Percentiles rank a stretch among this genome's conserved stretches.
Evolutionary conservation across 2,113 vertebrate species (phyloP).

Genomic region (Nibea albiflora): DNA sequence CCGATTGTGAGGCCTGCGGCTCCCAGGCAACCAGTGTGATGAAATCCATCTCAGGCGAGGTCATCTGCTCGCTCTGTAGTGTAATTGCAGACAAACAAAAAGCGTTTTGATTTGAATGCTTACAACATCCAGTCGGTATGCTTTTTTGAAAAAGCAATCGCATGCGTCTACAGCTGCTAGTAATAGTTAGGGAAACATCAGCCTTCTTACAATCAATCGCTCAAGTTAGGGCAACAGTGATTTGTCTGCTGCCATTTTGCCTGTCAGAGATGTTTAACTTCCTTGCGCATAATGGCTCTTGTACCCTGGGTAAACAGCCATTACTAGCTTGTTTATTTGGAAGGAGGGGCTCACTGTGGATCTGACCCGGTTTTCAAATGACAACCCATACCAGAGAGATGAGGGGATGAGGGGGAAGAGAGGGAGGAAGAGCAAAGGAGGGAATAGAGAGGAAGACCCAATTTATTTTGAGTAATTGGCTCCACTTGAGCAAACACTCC

Average conservation of each 20-base stretch:
- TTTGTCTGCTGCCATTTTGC: slow-evolving; percentile 83
- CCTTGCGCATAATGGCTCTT: slow-evolving; percentile 77
- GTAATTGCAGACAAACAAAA: slow-evolving; percentile 70
- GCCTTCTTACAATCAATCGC: slow-evolving; percentile 77
- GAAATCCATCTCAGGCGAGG: slow-evolving; percentile 67
- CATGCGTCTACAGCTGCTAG: slow-evolving; percentile 68
- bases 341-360: slow-evolving; percentile 73
- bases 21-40: slow-evolving; percentile 50
- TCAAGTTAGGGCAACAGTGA: slow-evolving; percentile 78
- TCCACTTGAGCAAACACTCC: slow-evolving; percentile 86
- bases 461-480: slow-evolving; percentile 87
- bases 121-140: slow-evolving; percentile 69
- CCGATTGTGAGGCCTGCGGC: slow-evolving; percentile 36
- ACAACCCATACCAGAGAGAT: slow-evolving; percentile 74
- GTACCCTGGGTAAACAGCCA: slow-evolving; percentile 82
- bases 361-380: slow-evolving; percentile 75
- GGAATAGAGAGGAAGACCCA: slow-evolving; percentile 80
- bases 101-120: slow-evolving; percentile 63
- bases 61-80: slow-evolving; percentile 57
- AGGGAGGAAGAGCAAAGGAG: slow-evolving; percentile 56
- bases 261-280: slow-evolving; percentile 86
- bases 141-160: slow-evolving; percentile 58
- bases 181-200: slow-evolving; percentile 78
- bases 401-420: slow-evolving; percentile 54
- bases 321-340: slow-evolving; percentile 85